Evolutionary conservation across 2,888 invertebrate species (phyloP), one percentile per base, ranked within the genome.

Genomic region (Drosophila suboccidentalis): DNA sequence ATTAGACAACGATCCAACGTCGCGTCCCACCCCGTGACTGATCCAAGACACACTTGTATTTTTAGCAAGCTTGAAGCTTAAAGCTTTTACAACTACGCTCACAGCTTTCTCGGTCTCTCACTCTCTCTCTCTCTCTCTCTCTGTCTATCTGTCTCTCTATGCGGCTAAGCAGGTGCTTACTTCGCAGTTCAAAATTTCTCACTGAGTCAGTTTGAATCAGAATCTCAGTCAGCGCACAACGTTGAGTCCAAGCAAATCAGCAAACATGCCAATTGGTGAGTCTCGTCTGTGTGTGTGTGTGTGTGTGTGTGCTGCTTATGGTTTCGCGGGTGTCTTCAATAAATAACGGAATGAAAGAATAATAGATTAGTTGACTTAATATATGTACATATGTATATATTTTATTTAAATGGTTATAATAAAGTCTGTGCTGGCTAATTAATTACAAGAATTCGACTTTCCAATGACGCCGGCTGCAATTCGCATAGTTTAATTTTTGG

Each of bases 201-300:
- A 47, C 54, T 47, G 32, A 41, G 43, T 64, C 80, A 84, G 84
- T 84, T 82, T 71, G 58, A 80, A 78, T 73, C 69, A 70, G 87
- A 84, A 87, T 87, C 87, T 84, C 84, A 80, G 62, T 55, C 72
- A 71, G 82, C 34, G 43, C 78, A 73, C 77, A 84, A 80, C 84
- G 67, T 67, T 15, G 49, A 71, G 63, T 71, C 50, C 36, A 77
- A 66, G 59, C 62, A 71, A 41, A 63, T 59, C 57, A 75, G 68
- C 73, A 75, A 80, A 59, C 65, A 90, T 90, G 90, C 79, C 90
- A 78, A 82, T 82, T 75, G 90, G 90, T 90, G 68, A 91, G 90
- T 87, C 68, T n/a, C 43, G 10, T 34, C 10, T 19, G 34, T 32
- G 10, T 32, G 54, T 53, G n/a, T 36, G 41, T 58, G 60, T 70